Evolutionary conservation across 2,113 vertebrate species (phyloP).

Genomic region (Pelecanus crispus): DNA sequence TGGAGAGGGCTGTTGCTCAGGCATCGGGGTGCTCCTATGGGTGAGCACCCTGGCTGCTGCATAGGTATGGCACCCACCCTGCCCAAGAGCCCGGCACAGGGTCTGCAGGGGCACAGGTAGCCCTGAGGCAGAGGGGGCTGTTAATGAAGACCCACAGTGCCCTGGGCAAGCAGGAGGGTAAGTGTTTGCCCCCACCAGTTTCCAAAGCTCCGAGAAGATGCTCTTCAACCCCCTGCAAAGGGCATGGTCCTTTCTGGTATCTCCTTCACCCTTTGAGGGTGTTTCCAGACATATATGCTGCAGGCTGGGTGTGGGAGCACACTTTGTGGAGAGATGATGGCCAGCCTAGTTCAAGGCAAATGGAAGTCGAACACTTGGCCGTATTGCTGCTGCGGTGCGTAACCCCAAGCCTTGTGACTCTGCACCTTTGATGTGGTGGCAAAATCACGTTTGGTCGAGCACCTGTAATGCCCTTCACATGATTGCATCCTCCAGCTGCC

Average conservation of each 20-base stretch:
- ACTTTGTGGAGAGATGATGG: not conserved
- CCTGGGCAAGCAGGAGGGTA: not conserved
- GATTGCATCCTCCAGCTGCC: not conserved
- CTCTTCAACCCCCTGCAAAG: not conserved
- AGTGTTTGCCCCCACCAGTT: fast-evolving
- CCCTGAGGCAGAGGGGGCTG: not conserved
- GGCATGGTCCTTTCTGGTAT: not conserved
- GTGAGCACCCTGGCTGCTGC: not conserved
- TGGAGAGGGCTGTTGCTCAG: fast-evolving
- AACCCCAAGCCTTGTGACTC: not conserved
- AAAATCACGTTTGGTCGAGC: fast-evolving
- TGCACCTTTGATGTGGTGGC: not conserved
- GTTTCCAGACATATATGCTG: not conserved
- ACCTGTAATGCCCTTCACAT: not conserved
- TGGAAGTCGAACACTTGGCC: not conserved
- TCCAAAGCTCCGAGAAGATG: not conserved
- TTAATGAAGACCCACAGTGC: fast-evolving
- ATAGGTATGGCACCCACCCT: not conserved
- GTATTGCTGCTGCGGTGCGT: not conserved
- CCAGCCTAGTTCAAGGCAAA: not conserved
- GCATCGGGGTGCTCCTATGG: not conserved
- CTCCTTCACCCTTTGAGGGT: not conserved
- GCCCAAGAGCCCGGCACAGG: not conserved
- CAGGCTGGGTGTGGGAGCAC: not conserved
- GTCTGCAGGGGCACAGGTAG: not conserved